Conservation (phyloP, 2,888 invertebrate genomes). For the Pedicia rivosa region DNA sequence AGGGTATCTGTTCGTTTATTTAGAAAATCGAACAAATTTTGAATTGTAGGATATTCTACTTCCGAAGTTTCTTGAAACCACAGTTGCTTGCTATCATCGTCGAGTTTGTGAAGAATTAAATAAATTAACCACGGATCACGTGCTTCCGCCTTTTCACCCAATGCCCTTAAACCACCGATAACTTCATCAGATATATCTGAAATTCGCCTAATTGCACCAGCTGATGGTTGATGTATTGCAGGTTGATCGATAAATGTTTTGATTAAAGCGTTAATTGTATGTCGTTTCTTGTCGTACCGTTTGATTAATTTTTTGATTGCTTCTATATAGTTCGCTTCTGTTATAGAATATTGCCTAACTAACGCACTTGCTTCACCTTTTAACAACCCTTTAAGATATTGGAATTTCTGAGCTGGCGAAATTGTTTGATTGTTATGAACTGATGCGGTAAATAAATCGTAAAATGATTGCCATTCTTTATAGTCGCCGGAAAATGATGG, state of each 20-base stretch:
- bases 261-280: neutral
- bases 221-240: neutral
- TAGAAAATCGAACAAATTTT: neutral
- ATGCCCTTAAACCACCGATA: neutral
- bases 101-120: no score
- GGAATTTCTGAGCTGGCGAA: neutral
- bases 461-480: neutral
- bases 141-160: neutral
- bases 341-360: neutral
- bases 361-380: conserved; percentile 1
- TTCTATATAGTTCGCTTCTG: neutral
- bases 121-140: neutral
- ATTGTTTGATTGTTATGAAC: neutral
- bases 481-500: neutral
- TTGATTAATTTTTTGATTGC: neutral
- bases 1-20: neutral
- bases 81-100: neutral
- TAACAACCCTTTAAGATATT: neutral
- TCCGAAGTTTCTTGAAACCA: neutral
- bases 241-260: neutral
- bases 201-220: neutral
- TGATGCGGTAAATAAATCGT: neutral
- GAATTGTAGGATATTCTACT: neutral
- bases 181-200: neutral
- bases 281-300: conserved; percentile 2